Conservation (phyloP, 2,797 vertebrate species). For the Anisognathus igniventris region DNA sequence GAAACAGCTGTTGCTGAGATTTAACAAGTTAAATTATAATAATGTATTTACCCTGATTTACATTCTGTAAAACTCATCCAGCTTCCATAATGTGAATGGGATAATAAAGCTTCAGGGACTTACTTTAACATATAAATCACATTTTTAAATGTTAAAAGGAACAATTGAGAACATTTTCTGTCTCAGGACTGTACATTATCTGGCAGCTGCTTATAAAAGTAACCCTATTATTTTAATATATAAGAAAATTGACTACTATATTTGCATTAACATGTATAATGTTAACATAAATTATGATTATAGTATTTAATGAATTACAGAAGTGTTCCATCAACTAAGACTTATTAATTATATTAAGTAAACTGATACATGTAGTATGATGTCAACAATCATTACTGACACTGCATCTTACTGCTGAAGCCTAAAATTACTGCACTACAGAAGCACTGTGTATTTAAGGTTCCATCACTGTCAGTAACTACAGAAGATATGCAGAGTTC, state of each 20-base stretch:
- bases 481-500: background rate
- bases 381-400: background rate
- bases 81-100: background rate
- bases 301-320: slow-evolving; percentile 31
- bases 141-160: slow-evolving; percentile 32
- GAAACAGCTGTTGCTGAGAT: slow-evolving; percentile 64
- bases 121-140: slow-evolving; percentile 42
- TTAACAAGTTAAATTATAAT: slow-evolving; percentile 50
- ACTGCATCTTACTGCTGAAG: background rate
- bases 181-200: background rate
- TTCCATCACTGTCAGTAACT: background rate
- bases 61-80: background rate
- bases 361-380: background rate
- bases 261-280: slow-evolving; percentile 12
- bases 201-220: slow-evolving; percentile 5
- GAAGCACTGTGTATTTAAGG: background rate
- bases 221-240: background rate
- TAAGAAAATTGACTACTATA: background rate
- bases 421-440: background rate
- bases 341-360: background rate
- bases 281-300: background rate
- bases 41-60: slow-evolving; percentile 5
- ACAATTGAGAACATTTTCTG: background rate
- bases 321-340: background rate
- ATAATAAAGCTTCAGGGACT: background rate